Percentiles rank a stretch among this genome's conserved stretches.
Evolutionary conservation across 2,113 vertebrate genomes (phyloP).

Genomic region (Corythornis cristatus): DNA sequence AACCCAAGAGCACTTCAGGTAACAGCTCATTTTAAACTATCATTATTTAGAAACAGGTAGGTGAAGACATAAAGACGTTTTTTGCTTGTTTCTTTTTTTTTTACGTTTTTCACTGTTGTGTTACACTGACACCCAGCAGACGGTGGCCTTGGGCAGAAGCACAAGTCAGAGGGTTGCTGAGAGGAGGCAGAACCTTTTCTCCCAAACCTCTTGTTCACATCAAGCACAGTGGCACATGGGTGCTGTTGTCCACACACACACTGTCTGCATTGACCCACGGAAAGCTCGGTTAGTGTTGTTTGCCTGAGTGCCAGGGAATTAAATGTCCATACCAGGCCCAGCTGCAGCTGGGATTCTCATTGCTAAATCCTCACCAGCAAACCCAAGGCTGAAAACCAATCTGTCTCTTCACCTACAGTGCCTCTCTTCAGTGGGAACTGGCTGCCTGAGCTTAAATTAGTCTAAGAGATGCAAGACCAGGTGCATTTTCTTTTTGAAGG

Average conservation of each 20-base stretch:
- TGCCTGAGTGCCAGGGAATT: background rate
- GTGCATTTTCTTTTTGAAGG: background rate
- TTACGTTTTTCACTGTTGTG: background rate
- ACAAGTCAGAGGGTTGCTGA: background rate
- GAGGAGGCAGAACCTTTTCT: background rate
- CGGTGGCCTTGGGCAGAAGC: fast-evolving
- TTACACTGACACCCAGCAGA: fast-evolving
- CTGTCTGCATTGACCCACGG: background rate
- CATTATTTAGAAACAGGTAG: background rate
- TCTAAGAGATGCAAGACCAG: background rate
- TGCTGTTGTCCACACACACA: fast-evolving
- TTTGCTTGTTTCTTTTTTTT: background rate
- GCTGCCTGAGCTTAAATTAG: background rate
- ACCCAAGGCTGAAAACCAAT: background rate
- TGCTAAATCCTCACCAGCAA: background rate
- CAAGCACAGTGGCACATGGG: background rate
- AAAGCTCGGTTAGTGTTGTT: background rate
- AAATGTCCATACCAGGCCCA: background rate
- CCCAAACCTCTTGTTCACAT: background rate
- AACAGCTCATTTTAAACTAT: background rate
- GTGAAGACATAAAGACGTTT: background rate
- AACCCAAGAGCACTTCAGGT: background rate
- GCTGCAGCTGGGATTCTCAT: background rate
- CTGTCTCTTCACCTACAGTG: background rate
- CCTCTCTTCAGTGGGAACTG: background rate